phyloP scores from a whole-genome alignment of 2,113 vertebrate species.

The Oncorhynchus masou region DNA sequence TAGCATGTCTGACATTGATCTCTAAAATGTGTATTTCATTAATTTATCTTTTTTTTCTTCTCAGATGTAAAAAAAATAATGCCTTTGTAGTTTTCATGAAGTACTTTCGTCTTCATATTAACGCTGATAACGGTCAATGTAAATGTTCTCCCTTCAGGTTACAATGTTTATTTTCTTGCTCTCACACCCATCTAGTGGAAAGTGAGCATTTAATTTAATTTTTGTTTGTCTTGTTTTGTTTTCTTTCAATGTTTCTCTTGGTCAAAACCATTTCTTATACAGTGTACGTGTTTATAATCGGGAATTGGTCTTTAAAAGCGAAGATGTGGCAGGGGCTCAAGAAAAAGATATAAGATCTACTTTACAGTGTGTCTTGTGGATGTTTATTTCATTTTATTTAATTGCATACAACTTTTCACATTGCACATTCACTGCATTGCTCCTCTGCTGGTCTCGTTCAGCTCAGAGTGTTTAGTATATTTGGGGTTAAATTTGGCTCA shows the following conservation, averaged over 20 bases:
- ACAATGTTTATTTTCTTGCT: slow-evolving; percentile 80
- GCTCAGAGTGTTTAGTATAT: slow-evolving; percentile 31
- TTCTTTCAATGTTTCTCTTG: slow-evolving; percentile 73
- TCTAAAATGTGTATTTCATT: slow-evolving; percentile 83
- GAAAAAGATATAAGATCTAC: slow-evolving; percentile 18
- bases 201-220: slow-evolving; percentile 42
- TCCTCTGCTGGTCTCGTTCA: slow-evolving; percentile 34
- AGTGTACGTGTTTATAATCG: slow-evolving; percentile 71
- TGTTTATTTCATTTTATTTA: slow-evolving; percentile 29
- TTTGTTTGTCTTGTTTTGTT: slow-evolving; percentile 41
- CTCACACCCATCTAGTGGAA: slow-evolving; percentile 38
- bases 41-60: slow-evolving; percentile 93
- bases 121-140: slow-evolving; percentile 88
- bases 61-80: slow-evolving; percentile 61
- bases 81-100: slow-evolving; percentile 92
- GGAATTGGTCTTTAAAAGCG: slow-evolving; percentile 68
- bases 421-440: slow-evolving; percentile 44
- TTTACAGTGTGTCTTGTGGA: slow-evolving; percentile 21
- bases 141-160: slow-evolving; percentile 80
- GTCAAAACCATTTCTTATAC: slow-evolving; percentile 66
- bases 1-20: slow-evolving; percentile 86
- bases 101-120: slow-evolving; percentile 84
- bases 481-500: slow-evolving; percentile 24
- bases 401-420: slow-evolving; percentile 31
- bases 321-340: slow-evolving; percentile 40